Evolutionary conservation across 2,888 invertebrate species (phyloP).

Genomic region (Amiota communis): DNA sequence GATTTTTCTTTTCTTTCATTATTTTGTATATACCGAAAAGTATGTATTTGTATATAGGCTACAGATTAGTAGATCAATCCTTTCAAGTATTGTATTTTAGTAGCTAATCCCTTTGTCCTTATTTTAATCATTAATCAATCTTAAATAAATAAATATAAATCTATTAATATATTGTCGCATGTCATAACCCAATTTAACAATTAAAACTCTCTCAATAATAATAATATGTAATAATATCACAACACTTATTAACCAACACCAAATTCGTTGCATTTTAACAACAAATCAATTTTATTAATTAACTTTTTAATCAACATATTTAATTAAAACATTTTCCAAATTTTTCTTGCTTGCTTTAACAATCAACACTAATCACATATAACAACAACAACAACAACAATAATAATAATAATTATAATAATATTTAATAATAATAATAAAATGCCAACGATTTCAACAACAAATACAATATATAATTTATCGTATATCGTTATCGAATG

Average conservation of each 20-base stretch:
- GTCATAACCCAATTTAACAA: not conserved
- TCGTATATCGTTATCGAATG: conserved; percentile 57
- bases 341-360: conserved; percentile 53
- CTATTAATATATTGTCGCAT: not conserved
- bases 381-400: conserved; percentile 40
- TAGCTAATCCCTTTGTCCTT: not conserved
- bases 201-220: not conserved
- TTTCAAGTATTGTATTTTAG: conserved; percentile 1
- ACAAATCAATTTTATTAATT: not conserved
- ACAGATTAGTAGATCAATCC: too few relatives aligned
- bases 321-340: conserved; percentile 64
- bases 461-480: conserved; percentile 46
- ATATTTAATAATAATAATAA: conserved; percentile 37
- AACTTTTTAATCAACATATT: conserved; percentile 47
- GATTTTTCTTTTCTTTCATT: not conserved
- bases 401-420: conserved; percentile 39
- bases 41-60: too few relatives aligned
- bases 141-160: too few relatives aligned
- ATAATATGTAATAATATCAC: not conserved
- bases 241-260: conserved; percentile 1
- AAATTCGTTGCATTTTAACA: not conserved
- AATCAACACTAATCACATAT: conserved; percentile 49
- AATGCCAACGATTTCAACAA: conserved; percentile 55
- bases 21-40: too few relatives aligned
- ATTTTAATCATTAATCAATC: too few relatives aligned